Percentiles rank a stretch among this genome's conserved stretches.
phyloP scores from a whole-genome alignment of 2,888 invertebrate species.

The Pasiphila rectangulata region DNA sequence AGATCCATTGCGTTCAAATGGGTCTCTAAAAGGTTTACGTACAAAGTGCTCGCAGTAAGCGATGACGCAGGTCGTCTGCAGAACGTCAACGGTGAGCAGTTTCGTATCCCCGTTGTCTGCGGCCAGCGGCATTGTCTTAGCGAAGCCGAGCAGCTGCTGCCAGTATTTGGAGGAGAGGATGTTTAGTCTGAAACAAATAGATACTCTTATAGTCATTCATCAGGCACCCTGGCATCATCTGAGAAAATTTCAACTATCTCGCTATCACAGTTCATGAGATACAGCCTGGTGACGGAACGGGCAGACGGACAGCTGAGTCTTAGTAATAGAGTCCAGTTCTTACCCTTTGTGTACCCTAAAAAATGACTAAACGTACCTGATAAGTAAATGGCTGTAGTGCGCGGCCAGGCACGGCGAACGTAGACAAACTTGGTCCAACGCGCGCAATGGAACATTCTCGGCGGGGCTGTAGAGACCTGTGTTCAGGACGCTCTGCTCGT shows the following conservation, averaged over 20 bases:
- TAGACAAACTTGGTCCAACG: slow-evolving; percentile 81
- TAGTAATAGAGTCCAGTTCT: too few species aligned
- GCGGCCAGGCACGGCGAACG: slow-evolving; percentile 85
- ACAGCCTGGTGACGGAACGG: too few species aligned
- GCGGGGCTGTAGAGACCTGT: slow-evolving; percentile 73
- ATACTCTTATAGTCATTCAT: too few species aligned
- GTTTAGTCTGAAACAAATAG: slow-evolving; percentile 77
- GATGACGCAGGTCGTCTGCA: slow-evolving; percentile 84
- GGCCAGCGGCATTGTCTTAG: slow-evolving; percentile 57
- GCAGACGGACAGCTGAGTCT: background rate
- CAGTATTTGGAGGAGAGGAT: slow-evolving; percentile 86
- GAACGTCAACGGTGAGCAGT: slow-evolving; percentile 81
- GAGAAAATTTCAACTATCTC: too few species aligned
- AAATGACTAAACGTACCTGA: slow-evolving; percentile 49
- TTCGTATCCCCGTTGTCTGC: slow-evolving; percentile 56
- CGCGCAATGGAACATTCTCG: slow-evolving; percentile 76
- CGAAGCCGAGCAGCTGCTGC: slow-evolving; percentile 80
- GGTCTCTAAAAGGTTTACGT: too few species aligned
- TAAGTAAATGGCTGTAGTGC: slow-evolving; percentile 90
- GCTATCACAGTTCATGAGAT: too few species aligned
- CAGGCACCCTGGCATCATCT: too few species aligned
- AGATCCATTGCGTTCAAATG: too few species aligned
- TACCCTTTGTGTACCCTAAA: background rate
- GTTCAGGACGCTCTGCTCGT: slow-evolving; percentile 73
- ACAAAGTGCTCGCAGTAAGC: slow-evolving; percentile 90